These are phyloP conservation scores for Eulemur mongoz DNA, from an alignment of 2,797 vertebrate species.

Conservation along the genomic window DNA sequence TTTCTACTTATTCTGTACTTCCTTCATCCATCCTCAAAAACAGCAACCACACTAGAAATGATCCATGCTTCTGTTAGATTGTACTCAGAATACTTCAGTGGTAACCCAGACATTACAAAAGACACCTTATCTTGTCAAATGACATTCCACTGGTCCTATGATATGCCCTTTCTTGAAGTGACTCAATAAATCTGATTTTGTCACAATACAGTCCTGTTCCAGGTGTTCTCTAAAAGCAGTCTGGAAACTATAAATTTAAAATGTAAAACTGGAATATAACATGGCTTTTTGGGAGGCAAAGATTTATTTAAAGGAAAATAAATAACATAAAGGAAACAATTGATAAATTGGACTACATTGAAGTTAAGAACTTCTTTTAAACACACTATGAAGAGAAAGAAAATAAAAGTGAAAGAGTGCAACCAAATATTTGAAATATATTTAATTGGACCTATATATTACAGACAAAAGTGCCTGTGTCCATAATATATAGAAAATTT, in stretches of 20 bases:
- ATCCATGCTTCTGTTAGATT: neutral
- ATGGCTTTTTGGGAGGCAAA: neutral
- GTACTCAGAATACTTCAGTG: neutral
- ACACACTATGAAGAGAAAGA: neutral
- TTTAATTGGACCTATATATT: neutral
- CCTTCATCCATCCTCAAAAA: neutral
- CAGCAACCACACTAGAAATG: neutral
- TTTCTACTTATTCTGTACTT: neutral
- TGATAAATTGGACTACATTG: neutral
- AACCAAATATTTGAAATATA: neutral
- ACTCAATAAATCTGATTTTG: neutral
- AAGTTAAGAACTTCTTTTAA: neutral
- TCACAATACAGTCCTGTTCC: neutral
- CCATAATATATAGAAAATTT: neutral
- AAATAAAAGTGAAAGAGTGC: neutral
- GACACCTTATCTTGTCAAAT: neutral
- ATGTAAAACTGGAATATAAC: neutral
- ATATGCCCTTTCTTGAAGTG: neutral
- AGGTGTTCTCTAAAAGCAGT: neutral
- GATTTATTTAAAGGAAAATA: neutral
- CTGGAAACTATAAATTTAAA: neutral
- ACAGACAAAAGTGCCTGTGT: neutral
- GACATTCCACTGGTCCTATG: neutral
- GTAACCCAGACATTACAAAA: neutral
- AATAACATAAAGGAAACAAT: neutral